Base-by-base conservation (phyloP, 1,140 invertebrate genomes). In the Sinonovacula constricta region DNA sequence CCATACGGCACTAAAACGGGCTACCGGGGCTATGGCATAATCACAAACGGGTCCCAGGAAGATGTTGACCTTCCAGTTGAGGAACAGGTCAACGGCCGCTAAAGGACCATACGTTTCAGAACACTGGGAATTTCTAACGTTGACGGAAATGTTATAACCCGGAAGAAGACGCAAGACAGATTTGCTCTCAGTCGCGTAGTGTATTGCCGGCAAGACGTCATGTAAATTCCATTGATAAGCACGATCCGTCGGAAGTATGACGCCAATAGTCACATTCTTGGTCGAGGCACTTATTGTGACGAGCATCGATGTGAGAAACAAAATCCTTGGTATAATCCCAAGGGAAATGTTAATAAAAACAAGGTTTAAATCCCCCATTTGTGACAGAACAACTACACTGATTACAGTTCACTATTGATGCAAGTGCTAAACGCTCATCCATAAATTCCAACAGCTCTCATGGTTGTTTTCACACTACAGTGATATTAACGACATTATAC, bases 21-120 rank as follows among this genome's bases (percentile, higher is more conserved):
- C 95, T 1, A 98, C 95, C 0, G 97, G 97, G 0, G 97, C 97
- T 65, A 98, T 93, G 1, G 96, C 96, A 90, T 97, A 98, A 82
- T 97, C 96, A 90, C 96, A 98, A 0, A 96, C 94, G 0, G 97
- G 95, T 0, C 97, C 97, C 84, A 98, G 93, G 87, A 98, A 97
- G 0, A 95, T 96, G 91, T 98, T 95, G 0, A 83, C 87, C 2
- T 81, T 63, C 62, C 80, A 70, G 22, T 85, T 57, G 0, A 87
- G 62, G 62, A 86, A 87, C 14, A 89, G 83, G 65, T 89, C 86
- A 18, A 91, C 86, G 0, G 87, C 88, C 18, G 80, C 72, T n/a
- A 88, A 53, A 3, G 87, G 86, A 2, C 86, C 87, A 12, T 81
- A 60, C 0, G 82, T 85, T 31, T 87, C 86, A n/a, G 87, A 88